Conservation (phyloP, 2,113 vertebrate species). For the Genyomyrus donnyi region DNA sequence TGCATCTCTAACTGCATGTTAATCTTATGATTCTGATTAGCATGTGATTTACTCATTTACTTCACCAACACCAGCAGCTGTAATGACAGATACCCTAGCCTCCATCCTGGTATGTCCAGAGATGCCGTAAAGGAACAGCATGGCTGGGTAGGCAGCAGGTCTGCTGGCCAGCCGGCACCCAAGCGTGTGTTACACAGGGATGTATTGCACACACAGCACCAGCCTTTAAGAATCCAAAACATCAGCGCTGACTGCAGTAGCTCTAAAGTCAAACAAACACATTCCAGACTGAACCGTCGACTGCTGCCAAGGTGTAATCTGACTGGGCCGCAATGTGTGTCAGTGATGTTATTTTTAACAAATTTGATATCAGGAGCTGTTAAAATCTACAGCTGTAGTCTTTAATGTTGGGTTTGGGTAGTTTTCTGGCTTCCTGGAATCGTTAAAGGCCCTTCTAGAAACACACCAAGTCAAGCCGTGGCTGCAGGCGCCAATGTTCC, state of each 20-base stretch:
- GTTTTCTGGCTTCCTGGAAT: not conserved
- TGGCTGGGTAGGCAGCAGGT: not conserved
- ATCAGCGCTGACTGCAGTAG: not conserved
- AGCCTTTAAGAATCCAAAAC: not conserved
- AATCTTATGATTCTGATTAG: not conserved
- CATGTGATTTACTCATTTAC: not conserved
- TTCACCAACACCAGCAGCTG: not conserved
- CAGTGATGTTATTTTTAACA: not conserved
- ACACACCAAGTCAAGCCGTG: not conserved
- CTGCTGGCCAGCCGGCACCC: not conserved
- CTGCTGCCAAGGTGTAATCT: not conserved
- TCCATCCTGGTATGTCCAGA: not conserved
- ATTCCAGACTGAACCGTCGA: not conserved
- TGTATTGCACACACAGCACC: not conserved
- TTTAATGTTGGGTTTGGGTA: not conserved
- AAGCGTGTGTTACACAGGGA: not conserved
- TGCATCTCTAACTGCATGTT: not conserved
- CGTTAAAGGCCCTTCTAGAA: not conserved
- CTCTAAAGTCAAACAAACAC: not conserved
- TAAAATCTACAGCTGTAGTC: not conserved
- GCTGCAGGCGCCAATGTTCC: not conserved
- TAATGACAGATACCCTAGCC: not conserved
- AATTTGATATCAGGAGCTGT: not conserved
- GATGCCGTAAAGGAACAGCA: not conserved
- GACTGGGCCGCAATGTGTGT: not conserved